A percentile compares a stretch with the other conserved stretches of the same genome.
Evolutionary conservation across 1,140 invertebrate genomes (phyloP).

Genomic region (Drosophila ironensis): DNA sequence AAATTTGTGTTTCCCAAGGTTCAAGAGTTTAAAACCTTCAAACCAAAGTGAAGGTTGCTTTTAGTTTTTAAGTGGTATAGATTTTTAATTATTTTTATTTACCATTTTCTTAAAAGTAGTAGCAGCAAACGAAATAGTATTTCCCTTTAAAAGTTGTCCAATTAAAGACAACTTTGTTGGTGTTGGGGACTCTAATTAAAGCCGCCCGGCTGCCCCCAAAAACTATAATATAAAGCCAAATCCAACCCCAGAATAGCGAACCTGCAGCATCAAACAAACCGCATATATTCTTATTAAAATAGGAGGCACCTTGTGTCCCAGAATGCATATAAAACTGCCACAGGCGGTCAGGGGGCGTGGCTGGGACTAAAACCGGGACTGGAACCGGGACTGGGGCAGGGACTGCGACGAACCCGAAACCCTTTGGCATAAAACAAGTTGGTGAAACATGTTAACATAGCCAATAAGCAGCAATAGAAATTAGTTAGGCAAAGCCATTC

Average conservation of each 20-base stretch:
- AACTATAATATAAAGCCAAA: constrained; percentile 13
- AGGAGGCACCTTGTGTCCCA: constrained; percentile 61
- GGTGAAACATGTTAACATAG: constrained; percentile 80
- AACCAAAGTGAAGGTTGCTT: not conserved
- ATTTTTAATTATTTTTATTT: too few species aligned
- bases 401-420: constrained; percentile 23
- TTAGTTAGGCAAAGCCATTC: constrained; percentile 78
- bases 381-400: not conserved
- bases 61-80: too few species aligned
- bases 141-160: too few species aligned
- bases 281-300: constrained; percentile 77
- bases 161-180: not conserved
- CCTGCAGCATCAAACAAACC: constrained; percentile 65
- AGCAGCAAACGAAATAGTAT: too few species aligned
- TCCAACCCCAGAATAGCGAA: constrained; percentile 4
- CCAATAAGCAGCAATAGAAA: constrained; percentile 80
- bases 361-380: constrained; percentile 3
- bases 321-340: constrained; percentile 69
- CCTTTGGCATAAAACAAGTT: constrained; percentile 72
- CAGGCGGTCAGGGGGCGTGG: not conserved
- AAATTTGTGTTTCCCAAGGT: not conserved
- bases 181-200: constrained; percentile 17
- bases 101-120: too few species aligned
- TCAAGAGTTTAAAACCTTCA: not conserved
- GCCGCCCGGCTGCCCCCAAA: not conserved